Evolutionary conservation across 2,113 vertebrate genomes (phyloP), one percentile per base, ranked within the genome.

Genomic region (Pycnonotus jocosus): DNA sequence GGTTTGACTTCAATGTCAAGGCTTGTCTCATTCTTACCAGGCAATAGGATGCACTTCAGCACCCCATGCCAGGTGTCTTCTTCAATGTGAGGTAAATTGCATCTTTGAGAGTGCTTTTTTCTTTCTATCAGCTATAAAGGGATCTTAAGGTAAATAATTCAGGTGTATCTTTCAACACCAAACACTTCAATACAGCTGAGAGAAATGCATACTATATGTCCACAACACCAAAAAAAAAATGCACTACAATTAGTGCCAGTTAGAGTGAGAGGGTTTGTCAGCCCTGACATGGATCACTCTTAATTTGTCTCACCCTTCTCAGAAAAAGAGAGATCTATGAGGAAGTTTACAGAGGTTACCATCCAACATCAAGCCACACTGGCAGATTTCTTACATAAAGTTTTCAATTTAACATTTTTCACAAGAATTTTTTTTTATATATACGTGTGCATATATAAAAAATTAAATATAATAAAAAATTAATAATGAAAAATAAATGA

Each of bases 401-500:
- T 47, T 90, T 89, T 70, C 38, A 56, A 30, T 77, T 72, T 51
- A 54, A 4, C 17, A 73, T 72, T 44, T 69, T 94, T 86, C 68
- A 48, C 6, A 40, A 28, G 9, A n/a, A n/a, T 27, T 3, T 35
- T 44, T 37, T 62, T 38, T 30, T 57, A 10, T 53, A 44, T 73
- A 60, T 54, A 23, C 5, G 24, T 16, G 7, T 53, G 31, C 48
- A 30, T 40, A 8, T 54, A 85, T 86, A 81, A 94, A 95, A 92
- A 83, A 70, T 74, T 86, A 65, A 93, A 73, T 58, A 87, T 51
- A 83, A 78, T 50, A 23, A 76, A 94, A 88, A 70, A 92, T 86
- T 72, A 79, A 79, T 44, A 78, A 91, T 84, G 28, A 96, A 96
- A 84, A 91, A 95, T 94, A 91, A 88, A 93, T 88, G 35, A 95